Conservation (phyloP, 1,140 invertebrate species). For the Phymastichus coffea region DNA sequence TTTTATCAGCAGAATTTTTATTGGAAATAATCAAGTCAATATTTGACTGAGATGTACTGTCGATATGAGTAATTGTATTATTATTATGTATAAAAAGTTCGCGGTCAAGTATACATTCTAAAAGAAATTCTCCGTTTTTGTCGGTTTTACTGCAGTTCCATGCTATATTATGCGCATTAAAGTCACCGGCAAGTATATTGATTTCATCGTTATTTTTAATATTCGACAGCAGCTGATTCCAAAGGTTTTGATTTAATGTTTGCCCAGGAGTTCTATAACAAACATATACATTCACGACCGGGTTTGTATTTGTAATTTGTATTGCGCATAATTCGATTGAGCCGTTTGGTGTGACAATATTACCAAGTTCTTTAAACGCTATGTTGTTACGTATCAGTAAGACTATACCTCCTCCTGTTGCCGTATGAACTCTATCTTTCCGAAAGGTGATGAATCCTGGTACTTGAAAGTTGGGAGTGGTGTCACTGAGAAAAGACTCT, state of each 20-base stretch:
- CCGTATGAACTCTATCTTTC: not conserved
- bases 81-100: no score
- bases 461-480: not conserved
- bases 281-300: not conserved
- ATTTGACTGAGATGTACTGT: no score
- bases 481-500: no score
- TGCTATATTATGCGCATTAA: constrained; percentile 1
- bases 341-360: not conserved
- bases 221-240: not conserved
- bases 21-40: constrained; percentile 25
- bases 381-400: not conserved
- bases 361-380: not conserved
- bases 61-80: not conserved
- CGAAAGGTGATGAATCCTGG: not conserved
- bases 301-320: not conserved
- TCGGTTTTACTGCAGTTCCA: constrained; percentile 2
- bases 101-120: not conserved
- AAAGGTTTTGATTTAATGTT: not conserved
- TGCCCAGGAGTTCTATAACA: not conserved
- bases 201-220: not conserved
- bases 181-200: not conserved
- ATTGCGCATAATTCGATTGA: not conserved
- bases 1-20: constrained; percentile 27
- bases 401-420: not conserved
- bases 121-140: not conserved